phyloP scores from a whole-genome alignment of 2,797 vertebrate genomes.

The Psittacula derbiana region DNA sequence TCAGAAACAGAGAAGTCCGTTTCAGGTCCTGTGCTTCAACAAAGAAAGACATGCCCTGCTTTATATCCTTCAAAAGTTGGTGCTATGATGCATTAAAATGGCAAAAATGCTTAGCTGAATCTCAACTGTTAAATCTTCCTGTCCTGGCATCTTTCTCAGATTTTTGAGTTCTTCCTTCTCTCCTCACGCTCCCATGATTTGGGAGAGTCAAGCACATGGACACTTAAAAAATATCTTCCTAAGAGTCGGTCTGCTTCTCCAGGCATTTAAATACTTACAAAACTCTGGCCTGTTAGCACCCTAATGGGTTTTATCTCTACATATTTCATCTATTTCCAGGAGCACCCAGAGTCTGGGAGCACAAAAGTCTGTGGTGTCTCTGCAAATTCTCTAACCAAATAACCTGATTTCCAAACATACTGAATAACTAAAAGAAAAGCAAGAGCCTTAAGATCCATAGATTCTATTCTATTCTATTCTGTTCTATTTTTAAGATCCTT shows the following conservation, averaged over 20 bases:
- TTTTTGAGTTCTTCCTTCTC: neutral
- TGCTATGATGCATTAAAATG: neutral
- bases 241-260: neutral
- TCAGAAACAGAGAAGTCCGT: neutral
- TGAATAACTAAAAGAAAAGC: neutral
- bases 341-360: neutral
- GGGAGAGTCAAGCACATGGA: neutral
- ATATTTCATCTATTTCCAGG: neutral
- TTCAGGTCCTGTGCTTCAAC: neutral
- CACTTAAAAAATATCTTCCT: neutral
- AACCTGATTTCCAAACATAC: neutral
- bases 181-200: neutral
- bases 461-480: too few relatives aligned
- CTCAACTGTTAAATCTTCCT: neutral
- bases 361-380: neutral
- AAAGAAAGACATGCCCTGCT: neutral
- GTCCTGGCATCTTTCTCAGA: neutral
- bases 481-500: too few relatives aligned
- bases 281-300: neutral
- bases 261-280: neutral
- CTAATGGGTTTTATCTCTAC: neutral
- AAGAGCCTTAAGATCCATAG: neutral
- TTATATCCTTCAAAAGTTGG: neutral
- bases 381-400: neutral
- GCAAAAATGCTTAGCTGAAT: neutral